phyloP scores from a whole-genome alignment of 2,113 vertebrate genomes.

The Hucho hucho region DNA sequence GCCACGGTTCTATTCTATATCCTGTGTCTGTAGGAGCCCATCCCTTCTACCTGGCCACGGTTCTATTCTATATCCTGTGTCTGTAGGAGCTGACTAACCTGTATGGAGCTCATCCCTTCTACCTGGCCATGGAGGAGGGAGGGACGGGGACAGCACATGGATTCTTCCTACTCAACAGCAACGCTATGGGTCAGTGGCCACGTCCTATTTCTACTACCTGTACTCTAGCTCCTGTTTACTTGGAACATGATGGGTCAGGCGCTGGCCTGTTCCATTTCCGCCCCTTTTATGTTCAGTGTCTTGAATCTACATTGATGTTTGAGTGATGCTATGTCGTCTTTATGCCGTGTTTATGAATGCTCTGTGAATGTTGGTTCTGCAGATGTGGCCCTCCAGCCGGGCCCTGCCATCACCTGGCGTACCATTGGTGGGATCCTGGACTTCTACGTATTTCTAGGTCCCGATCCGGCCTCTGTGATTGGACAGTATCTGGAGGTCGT shows the following conservation, averaged over 20 bases:
- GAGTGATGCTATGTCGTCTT: too few species aligned
- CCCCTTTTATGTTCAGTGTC: too few species aligned
- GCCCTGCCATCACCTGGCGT: conserved; percentile 85
- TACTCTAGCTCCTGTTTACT: neutral
- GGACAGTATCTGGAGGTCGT: conserved; percentile 84
- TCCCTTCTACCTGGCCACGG: too few species aligned
- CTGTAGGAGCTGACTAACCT: conserved; percentile 81
- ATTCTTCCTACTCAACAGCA: conserved; percentile 90
- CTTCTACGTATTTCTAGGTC: conserved; percentile 85
- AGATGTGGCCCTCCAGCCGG: conserved; percentile 85
- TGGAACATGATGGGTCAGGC: too few species aligned
- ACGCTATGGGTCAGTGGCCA: conserved; percentile 70
- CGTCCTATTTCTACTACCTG: too few species aligned
- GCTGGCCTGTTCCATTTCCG: too few species aligned
- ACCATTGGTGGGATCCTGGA: conserved; percentile 86
- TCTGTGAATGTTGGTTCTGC: conserved; percentile 1
- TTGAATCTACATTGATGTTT: too few species aligned
- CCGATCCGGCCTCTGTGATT: conserved; percentile 74
- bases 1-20: too few species aligned
- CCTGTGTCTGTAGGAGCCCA: too few species aligned
- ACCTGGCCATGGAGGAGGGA: conserved; percentile 80
- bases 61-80: neutral
- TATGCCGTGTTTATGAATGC: too few species aligned
- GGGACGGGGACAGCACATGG: conserved; percentile 80
- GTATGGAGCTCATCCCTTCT: conserved; percentile 88